Percentiles rank a stretch among this genome's conserved stretches.
Conservation (phyloP, 2,888 invertebrate species). For the Tortricodes alternella region DNA sequence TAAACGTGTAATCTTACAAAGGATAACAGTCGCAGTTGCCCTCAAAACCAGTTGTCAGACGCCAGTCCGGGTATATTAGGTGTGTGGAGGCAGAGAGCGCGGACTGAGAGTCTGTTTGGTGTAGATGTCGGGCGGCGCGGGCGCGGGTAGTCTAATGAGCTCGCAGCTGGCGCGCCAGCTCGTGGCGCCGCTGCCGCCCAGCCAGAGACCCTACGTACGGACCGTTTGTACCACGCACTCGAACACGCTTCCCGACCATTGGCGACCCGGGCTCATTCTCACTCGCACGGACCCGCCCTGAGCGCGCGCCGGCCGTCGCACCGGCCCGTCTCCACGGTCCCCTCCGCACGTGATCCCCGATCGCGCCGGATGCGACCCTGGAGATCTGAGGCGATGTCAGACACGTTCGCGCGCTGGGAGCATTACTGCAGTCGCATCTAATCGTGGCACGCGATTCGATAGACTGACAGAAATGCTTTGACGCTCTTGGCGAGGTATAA, state of each 20-base stretch:
- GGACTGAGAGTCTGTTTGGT: constrained; percentile 51
- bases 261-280: constrained; percentile 63
- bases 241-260: constrained; percentile 77
- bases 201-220: constrained; percentile 80
- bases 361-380: constrained; percentile 17
- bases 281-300: constrained; percentile 47
- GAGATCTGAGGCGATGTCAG: constrained; percentile 28
- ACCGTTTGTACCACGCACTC: constrained; percentile 82
- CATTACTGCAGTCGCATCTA: constrained; percentile 1
- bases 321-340: constrained; percentile 26
- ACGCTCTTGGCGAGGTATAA: constrained; percentile 52
- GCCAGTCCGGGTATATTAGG: neutral
- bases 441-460: constrained; percentile 7
- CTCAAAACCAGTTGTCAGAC: no score
- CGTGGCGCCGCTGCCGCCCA: constrained; percentile 82
- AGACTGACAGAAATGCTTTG: constrained; percentile 5
- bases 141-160: constrained; percentile 77
- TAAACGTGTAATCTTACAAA: no score
- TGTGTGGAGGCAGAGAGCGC: neutral
- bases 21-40: no score
- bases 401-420: neutral
- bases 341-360: neutral
- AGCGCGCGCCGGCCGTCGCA: constrained; percentile 36
- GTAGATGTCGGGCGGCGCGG: constrained; percentile 67
- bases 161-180: constrained; percentile 84